Evolutionary conservation across 2,113 vertebrate species (phyloP), one percentile per base, ranked within the genome.

Genomic region (Psilopsiagon aurifrons): DNA sequence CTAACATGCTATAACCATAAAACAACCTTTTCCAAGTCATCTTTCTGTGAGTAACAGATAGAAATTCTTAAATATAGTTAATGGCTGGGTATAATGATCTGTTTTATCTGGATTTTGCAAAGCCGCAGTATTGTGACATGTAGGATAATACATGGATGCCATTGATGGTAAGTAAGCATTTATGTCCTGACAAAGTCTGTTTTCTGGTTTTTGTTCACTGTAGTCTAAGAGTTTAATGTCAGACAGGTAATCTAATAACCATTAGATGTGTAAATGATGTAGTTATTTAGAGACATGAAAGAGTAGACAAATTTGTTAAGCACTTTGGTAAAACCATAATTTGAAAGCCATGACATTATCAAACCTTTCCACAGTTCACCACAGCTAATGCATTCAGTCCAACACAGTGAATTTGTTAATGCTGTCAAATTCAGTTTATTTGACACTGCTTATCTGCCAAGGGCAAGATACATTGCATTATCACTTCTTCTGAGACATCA

Each of bases 241-340:
- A 96, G 90, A 63, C 83, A 96, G 81, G 91, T 90, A 91, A 92
- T 94, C 86, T 63, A 88, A 86, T 69, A 90, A 41, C 70, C 76
- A 83, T 94, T 97, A 94, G 93, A 81, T 33, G 62, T 79, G 88
- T 87, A 95, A 97, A 95, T 96, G 91, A 95, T 93, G 49, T 54
- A 94, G 88, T 87, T 71, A 75, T 94, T 97, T 95, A 88, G 55
- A 95, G 91, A 95, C 10, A 7, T 35, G 74, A 92, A 94, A 88
- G 35, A 90, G 83, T 31, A 93, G 90, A 88, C 87, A 94, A 91
- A 97, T 94, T 91, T 94, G 82, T 75, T 92, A 77, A 95, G 86
- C 66, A 66, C 73, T 95, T 95, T 66, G 86, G 60, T 92, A 85
- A 88, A 76, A 66, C 79, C 75, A 25, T 92, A 87, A 79, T 95